Conservation (phyloP, 2,113 vertebrate species). For the Heloderma charlesbogerti region DNA sequence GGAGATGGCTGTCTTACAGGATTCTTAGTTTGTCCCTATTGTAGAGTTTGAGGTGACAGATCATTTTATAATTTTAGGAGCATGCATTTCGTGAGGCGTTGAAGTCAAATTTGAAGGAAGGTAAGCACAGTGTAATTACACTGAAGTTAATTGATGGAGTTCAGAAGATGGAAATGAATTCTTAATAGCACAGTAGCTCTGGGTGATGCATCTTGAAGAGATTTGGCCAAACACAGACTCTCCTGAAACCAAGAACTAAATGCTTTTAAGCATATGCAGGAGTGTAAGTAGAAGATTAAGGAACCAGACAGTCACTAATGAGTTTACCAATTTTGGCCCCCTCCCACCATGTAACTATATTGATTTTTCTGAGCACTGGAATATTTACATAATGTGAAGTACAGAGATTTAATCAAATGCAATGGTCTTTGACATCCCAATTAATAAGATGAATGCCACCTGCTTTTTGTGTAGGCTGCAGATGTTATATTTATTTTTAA, state of each 20-base stretch:
- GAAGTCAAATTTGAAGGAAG: background rate
- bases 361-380: conserved; percentile 1
- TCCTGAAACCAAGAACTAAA: background rate
- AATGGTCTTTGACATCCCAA: conserved; percentile 12
- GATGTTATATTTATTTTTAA: background rate
- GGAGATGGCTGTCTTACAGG: no score
- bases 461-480: background rate
- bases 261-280: background rate
- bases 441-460: conserved; percentile 19
- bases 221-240: background rate
- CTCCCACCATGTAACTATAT: background rate
- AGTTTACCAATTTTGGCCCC: background rate
- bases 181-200: background rate
- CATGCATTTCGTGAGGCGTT: background rate
- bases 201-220: background rate
- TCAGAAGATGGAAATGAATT: background rate
- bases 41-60: background rate
- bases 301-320: background rate
- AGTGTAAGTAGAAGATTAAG: conserved; percentile 3
- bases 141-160: background rate
- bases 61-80: background rate
- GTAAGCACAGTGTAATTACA: background rate
- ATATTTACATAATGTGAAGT: conserved; percentile 15
- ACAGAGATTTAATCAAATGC: background rate
- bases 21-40: background rate